Evolutionary conservation across 2,888 invertebrate species (phyloP).

Genomic region (Sinotaia quadrata): DNA sequence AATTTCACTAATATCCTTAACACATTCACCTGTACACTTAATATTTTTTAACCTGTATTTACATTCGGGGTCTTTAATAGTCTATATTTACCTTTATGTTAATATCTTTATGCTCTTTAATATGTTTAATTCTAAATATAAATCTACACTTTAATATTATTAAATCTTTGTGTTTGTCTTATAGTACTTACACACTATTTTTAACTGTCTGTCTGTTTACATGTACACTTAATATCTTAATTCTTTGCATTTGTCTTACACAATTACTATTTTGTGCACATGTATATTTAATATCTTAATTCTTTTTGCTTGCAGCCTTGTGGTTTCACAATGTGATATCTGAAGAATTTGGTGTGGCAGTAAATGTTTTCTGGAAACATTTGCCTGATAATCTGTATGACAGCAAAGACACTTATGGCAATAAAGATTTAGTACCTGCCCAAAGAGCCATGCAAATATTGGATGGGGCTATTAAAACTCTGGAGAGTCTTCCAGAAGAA

Average conservation of each 20-base stretch:
- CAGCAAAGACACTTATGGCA: slow-evolving; percentile 76
- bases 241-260: not conserved
- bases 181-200: too few species aligned
- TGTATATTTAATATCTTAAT: not conserved
- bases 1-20: too few species aligned
- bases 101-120: too few species aligned
- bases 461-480: slow-evolving; percentile 72
- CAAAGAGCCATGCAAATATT: slow-evolving; percentile 72
- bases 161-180: too few species aligned
- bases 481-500: slow-evolving; percentile 73
- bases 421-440: slow-evolving; percentile 75
- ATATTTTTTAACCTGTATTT: too few species aligned
- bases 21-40: too few species aligned
- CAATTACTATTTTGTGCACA: not conserved
- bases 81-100: too few species aligned
- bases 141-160: too few species aligned
- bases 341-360: slow-evolving; percentile 74
- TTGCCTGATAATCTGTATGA: slow-evolving; percentile 73
- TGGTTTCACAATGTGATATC: slow-evolving; percentile 77
- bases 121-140: too few species aligned
- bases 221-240: not conserved
- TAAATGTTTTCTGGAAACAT: slow-evolving; percentile 76
- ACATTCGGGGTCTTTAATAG: too few species aligned
- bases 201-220: too few species aligned
- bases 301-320: slow-evolving; percentile 69